These are phyloP conservation scores for Chymomyza costata DNA, from an alignment of 1,140 invertebrate genomes.

Conservation along the genomic window DNA sequence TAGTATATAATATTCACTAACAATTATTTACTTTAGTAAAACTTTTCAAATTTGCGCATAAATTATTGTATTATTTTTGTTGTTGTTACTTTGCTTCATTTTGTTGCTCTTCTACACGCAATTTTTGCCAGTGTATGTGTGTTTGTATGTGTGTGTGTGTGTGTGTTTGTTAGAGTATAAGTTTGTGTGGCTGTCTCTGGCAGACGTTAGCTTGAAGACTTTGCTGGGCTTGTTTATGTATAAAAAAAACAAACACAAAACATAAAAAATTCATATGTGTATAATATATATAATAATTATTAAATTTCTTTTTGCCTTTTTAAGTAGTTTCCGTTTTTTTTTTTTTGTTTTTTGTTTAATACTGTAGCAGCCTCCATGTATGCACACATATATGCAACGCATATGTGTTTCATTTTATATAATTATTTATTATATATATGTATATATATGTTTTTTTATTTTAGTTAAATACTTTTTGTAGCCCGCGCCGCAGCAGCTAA, in stretches of 20 bases:
- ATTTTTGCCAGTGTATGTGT: constrained; percentile 2
- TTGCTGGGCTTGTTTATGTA: too few species aligned
- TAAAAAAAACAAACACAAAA: constrained; percentile 46
- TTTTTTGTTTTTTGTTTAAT: constrained; percentile 51
- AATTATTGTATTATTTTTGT: constrained; percentile 61
- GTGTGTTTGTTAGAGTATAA: constrained; percentile 9
- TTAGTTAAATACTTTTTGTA: too few species aligned
- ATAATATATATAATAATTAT: constrained; percentile 37
- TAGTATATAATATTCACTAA: constrained; percentile 68
- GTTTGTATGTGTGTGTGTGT: constrained; percentile 10
- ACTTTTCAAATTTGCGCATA: constrained; percentile 70
- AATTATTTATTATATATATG: too few species aligned
- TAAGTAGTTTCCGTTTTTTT: constrained; percentile 19
- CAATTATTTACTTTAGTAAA: constrained; percentile 74
- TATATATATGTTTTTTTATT: too few species aligned
- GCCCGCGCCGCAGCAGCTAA: too few species aligned
- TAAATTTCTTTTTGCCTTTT: constrained; percentile 30
- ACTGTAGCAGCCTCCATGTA: constrained; percentile 73
- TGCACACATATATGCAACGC: too few species aligned
- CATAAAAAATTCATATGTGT: constrained; percentile 37
- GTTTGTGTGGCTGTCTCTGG: constrained; percentile 18
- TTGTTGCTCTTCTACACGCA: constrained; percentile 1
- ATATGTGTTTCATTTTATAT: too few species aligned
- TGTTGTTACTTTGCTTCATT: constrained; percentile 15
- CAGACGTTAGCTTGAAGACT: constrained; percentile 34